Percentiles rank a stretch among this genome's conserved stretches.
phyloP scores from a whole-genome alignment of 2,888 invertebrate genomes.

The Ametastegia equiseti region DNA sequence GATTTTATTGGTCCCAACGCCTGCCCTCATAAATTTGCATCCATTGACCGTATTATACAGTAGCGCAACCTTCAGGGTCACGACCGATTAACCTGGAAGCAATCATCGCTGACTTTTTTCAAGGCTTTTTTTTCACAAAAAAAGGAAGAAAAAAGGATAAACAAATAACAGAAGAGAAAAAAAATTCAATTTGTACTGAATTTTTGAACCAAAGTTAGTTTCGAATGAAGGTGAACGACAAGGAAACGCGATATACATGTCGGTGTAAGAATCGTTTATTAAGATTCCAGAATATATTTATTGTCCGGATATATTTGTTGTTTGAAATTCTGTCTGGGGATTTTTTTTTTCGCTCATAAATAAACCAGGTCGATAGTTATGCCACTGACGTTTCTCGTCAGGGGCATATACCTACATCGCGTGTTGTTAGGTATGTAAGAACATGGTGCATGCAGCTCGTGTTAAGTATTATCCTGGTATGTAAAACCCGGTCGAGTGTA shows the following conservation, averaged over 20 bases:
- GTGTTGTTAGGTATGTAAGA: no score
- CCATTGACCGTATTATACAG: background rate
- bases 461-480: background rate
- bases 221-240: background rate
- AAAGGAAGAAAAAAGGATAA: no score
- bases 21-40: conserved; percentile 14
- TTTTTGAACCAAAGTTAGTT: no score
- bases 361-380: background rate
- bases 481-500: conserved; percentile 10
- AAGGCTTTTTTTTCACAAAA: background rate
- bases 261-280: background rate
- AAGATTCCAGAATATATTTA: background rate
- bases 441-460: background rate
- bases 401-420: background rate
- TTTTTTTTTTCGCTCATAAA: background rate
- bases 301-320: background rate
- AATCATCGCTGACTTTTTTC: background rate
- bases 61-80: background rate
- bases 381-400: background rate
- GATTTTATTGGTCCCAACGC: conserved; percentile 26
- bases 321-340: background rate
- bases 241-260: background rate
- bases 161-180: background rate
- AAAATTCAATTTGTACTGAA: background rate
- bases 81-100: background rate